A percentile compares a stretch with the other conserved stretches of the same genome.
phyloP scores from a whole-genome alignment of 1,140 invertebrate genomes.

The Aphaenogaster ashmeadi region DNA sequence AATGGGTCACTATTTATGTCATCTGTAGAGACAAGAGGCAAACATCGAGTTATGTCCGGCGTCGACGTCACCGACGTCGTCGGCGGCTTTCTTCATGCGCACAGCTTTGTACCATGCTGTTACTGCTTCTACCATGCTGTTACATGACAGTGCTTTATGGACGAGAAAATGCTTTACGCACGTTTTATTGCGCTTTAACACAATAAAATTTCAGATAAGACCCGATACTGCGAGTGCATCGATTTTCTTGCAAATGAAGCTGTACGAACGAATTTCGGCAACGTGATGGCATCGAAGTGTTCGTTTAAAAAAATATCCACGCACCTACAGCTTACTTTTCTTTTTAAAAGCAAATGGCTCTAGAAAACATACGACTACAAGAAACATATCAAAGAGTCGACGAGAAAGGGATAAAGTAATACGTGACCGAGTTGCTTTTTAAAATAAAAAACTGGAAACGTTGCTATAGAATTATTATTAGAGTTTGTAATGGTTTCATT shows the following conservation, averaged over 20 bases:
- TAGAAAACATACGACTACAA: not conserved
- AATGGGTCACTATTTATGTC: slow-evolving; percentile 73
- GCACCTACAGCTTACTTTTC: not conserved
- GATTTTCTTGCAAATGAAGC: slow-evolving; percentile 27
- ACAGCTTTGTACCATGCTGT: slow-evolving; percentile 1
- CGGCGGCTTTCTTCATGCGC: slow-evolving; percentile 47
- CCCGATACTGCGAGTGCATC: not conserved
- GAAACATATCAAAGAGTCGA: not conserved
- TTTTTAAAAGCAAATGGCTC: not conserved
- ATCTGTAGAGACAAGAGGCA: slow-evolving; percentile 69
- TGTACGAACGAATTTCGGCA: slow-evolving; percentile 42
- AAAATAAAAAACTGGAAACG: not conserved
- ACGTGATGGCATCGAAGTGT: not conserved
- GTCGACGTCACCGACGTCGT: slow-evolving; percentile 37
- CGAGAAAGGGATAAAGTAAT: not conserved
- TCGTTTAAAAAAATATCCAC: slow-evolving; percentile 25
- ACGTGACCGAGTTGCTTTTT: slow-evolving; percentile 3
- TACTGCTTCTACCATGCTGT: not conserved
- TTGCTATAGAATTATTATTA: not conserved
- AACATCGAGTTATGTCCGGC: slow-evolving; percentile 52
- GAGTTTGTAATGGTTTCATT: not conserved
- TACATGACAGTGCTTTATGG: slow-evolving; percentile 33
- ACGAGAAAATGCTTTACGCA: not conserved
- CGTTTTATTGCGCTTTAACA: slow-evolving; percentile 37
- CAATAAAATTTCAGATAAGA: slow-evolving; percentile 37